These are phyloP conservation scores for Spheniscus mendiculus DNA, from an alignment of 2,113 vertebrate genomes.

Conservation along the genomic window DNA sequence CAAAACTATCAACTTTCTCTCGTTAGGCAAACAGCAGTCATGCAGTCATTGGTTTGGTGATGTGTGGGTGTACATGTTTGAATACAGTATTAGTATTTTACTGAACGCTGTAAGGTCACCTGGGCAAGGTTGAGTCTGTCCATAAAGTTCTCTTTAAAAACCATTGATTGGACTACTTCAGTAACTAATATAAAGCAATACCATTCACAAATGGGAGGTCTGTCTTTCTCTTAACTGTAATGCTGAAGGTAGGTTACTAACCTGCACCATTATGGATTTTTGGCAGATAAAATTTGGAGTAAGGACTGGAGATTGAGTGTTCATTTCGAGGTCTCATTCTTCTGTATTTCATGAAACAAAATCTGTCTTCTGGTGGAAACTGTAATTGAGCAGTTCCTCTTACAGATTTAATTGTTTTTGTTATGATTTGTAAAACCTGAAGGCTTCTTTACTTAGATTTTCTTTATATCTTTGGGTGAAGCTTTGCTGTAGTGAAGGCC, in stretches of 20 bases:
- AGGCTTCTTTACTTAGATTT: neutral
- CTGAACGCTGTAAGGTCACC: neutral
- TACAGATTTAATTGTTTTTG: neutral
- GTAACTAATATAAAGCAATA: neutral
- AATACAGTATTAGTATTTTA: neutral
- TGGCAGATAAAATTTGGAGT: neutral
- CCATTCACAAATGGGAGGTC: neutral
- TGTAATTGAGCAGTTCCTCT: neutral
- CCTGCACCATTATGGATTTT: neutral
- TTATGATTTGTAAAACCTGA: neutral
- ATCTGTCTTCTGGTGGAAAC: neutral
- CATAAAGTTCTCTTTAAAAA: neutral
- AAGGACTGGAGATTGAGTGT: neutral
- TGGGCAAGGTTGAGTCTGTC: neutral
- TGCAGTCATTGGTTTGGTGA: neutral
- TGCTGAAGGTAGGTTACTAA: neutral
- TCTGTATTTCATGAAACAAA: neutral
- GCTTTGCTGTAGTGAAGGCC: neutral
- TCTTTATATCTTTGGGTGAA: neutral
- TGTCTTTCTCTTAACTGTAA: neutral
- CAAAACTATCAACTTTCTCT: neutral
- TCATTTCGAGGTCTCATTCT: neutral
- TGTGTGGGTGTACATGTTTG: neutral
- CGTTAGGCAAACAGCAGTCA: neutral
- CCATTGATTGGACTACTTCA: fast-evolving